Conservation (phyloP, 2,888 invertebrate genomes). For the Agriopis aurantiaria region DNA sequence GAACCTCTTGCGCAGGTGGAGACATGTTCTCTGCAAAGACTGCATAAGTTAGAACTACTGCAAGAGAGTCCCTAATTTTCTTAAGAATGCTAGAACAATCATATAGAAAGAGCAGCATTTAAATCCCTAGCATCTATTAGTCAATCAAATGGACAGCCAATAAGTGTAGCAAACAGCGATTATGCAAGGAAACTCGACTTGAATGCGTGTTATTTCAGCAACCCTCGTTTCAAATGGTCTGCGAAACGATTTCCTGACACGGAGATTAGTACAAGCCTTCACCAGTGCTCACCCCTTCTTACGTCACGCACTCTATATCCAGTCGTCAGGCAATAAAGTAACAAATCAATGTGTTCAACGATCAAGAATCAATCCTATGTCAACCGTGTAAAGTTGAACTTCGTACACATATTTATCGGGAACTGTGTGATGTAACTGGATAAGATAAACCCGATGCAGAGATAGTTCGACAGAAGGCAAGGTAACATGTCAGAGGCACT, state of each 20-base stretch:
- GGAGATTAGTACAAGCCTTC: conserved; percentile 87
- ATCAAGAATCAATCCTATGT: conserved; percentile 64
- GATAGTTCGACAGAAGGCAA: conserved; percentile 84
- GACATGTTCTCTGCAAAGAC: conserved; percentile 72
- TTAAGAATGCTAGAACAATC: background rate
- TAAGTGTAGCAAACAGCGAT: conserved; percentile 74
- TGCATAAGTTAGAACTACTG: conserved; percentile 25
- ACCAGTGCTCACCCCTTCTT: conserved; percentile 83
- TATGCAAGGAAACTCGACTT: conserved; percentile 78
- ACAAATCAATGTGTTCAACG: conserved; percentile 63
- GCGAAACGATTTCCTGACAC: conserved; percentile 87
- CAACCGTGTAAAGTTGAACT: conserved; percentile 62
- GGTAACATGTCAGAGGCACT: conserved; percentile 84
- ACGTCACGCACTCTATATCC: conserved; percentile 82
- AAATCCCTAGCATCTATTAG: conserved; percentile 50
- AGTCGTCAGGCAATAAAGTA: conserved; percentile 62
- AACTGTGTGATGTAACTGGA: conserved; percentile 49
- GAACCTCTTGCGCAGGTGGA: conserved; percentile 70
- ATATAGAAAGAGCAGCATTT: conserved; percentile 11
- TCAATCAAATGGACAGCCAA: conserved; percentile 64
- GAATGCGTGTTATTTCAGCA: conserved; percentile 80
- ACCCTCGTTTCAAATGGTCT: conserved; percentile 84
- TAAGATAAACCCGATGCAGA: conserved; percentile 64
- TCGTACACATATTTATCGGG: conserved; percentile 44
- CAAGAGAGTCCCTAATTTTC: background rate